A percentile compares a stretch with the other conserved stretches of the same genome.
phyloP scores from a whole-genome alignment of 2,888 invertebrate genomes.

The Amphipyra tragopoginis region DNA sequence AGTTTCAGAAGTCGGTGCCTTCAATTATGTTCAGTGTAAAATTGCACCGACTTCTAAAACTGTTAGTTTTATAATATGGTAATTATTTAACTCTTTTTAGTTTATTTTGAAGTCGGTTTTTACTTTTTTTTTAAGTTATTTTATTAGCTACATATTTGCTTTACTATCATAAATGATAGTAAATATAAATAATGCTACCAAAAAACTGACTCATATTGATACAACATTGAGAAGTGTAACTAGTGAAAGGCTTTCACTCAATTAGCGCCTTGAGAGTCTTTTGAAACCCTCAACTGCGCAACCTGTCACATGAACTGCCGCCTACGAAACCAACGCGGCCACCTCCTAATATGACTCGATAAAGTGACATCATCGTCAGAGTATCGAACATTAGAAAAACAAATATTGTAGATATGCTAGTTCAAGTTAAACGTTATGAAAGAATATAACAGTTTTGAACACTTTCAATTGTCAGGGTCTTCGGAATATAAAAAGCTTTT shows the following conservation, averaged over 20 bases:
- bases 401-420: not conserved
- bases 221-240: not conserved
- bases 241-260: conserved; percentile 28
- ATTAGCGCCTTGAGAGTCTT: conserved; percentile 30
- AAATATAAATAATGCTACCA: not conserved
- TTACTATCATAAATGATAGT: too few relatives aligned
- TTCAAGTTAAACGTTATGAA: not conserved
- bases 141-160: too few relatives aligned
- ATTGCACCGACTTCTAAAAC: too few relatives aligned
- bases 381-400: not conserved
- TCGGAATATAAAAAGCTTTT: too few relatives aligned
- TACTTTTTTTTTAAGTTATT: too few relatives aligned
- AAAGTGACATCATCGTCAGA: conserved; percentile 12
- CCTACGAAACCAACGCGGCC: conserved; percentile 16
- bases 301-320: conserved; percentile 10
- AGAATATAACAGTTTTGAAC: too few relatives aligned
- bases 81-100: too few relatives aligned
- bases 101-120: too few relatives aligned
- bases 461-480: too few relatives aligned
- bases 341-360: conserved; percentile 3
- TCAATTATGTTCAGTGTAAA: too few relatives aligned
- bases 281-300: conserved; percentile 8
- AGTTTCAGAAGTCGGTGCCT: too few relatives aligned
- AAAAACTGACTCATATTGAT: not conserved
- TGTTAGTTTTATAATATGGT: too few relatives aligned